Base-by-base conservation (phyloP, 2,888 invertebrate species). In the Conus canariensis region DNA sequence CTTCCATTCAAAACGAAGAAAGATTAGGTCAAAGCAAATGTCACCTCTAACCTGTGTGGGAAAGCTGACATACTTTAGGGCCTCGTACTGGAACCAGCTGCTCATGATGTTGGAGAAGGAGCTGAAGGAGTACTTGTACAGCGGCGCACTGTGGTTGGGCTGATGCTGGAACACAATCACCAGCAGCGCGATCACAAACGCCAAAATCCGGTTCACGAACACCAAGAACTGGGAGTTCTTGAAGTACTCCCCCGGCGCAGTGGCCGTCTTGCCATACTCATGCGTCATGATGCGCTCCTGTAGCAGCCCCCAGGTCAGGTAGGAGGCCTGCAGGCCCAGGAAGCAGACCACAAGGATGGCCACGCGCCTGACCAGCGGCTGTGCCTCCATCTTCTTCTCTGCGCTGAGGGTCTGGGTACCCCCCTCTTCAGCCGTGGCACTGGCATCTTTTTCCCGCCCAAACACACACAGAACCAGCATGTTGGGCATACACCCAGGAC, bases 51-150 rank as follows among this genome's bases (percentile, higher is more conserved):
- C 92, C 97, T 99, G 99, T 22, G 99, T 99, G 3, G 99, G 99
- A 96, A 99, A 99, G 95, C 98, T 99, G 95, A 99, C 99, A 96
- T 98, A 99, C 96, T 99, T 99, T 85, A 99, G 97, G 56, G 99
- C 99, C 97, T 99, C 99, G 96, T 99, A 99, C 96, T 99, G 99
- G 96, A 99, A 99, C 99, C 99, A 99, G 87, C 99, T 99, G 96
- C 99, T 99, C 97, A 99, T 97, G 92, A 99, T 98, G 96, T 99
- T 99, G 25, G 99, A 99, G 95, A 99, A 97, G 7, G 99, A 98
- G 95, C 99, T 99, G 97, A 98, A 99, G 0, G 98, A 98, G 96
- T 99, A 99, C 97, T 99, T 98, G 96, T 98, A 99, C 19, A 99
- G 97, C 0, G 99, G 99, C 89, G 98, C 98, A 58, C 97, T 97